phyloP scores from a whole-genome alignment of 2,113 vertebrate genomes.

The Oenanthe melanoleuca region DNA sequence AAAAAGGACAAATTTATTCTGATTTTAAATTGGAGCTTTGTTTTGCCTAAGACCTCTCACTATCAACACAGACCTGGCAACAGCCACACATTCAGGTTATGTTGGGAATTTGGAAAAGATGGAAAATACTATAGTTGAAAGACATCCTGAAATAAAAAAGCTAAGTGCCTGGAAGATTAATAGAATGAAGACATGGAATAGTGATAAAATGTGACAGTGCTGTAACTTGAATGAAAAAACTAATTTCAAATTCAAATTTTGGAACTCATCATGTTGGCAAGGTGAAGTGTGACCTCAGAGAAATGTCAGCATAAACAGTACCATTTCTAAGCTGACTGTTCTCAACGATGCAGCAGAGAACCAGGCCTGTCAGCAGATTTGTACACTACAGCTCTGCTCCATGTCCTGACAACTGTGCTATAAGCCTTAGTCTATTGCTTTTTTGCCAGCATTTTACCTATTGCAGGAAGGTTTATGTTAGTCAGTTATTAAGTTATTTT shows the following conservation, averaged over 20 bases:
- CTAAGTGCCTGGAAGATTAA: background rate
- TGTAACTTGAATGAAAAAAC: background rate
- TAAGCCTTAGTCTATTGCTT: background rate
- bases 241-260: background rate
- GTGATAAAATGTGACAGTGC: background rate
- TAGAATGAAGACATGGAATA: background rate
- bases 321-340: background rate
- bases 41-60: background rate
- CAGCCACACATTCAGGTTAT: background rate
- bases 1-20: background rate
- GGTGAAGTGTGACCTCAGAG: background rate
- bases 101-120: background rate
- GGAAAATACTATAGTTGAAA: background rate
- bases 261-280: background rate
- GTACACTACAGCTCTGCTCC: fast-evolving
- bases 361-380: background rate
- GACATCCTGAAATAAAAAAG: background rate
- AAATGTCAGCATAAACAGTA: background rate
- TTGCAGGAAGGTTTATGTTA: background rate
- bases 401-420: background rate
- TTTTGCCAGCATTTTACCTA: background rate
- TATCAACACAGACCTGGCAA: background rate
- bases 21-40: background rate
- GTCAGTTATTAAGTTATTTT: background rate
- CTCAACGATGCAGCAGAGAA: background rate